A percentile compares a stretch with the other conserved stretches of the same genome.
These are phyloP conservation scores for Antennarius striatus DNA, from an alignment of 2,113 vertebrate genomes.

Conservation along the genomic window DNA sequence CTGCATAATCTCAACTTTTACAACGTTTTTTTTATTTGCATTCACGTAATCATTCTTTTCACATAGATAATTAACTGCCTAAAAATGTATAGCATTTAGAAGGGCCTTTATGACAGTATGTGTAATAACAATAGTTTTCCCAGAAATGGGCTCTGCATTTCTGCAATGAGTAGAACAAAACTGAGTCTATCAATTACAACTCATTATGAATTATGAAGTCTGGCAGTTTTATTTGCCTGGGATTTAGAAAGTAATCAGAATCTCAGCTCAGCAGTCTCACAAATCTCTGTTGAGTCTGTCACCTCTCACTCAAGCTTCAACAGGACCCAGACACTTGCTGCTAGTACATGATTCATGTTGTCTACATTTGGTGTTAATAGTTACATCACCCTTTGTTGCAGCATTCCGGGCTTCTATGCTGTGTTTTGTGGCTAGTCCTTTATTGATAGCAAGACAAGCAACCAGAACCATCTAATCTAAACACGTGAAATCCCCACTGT, in stretches of 20 bases:
- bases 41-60: constrained; percentile 54
- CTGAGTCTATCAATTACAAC: constrained; percentile 69
- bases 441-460: constrained; percentile 4
- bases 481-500: not conserved
- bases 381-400: constrained; percentile 5
- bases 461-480: not conserved
- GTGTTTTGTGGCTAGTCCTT: constrained; percentile 20
- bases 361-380: constrained; percentile 16
- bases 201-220: constrained; percentile 64
- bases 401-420: not conserved
- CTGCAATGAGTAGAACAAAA: constrained; percentile 62
- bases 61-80: constrained; percentile 62
- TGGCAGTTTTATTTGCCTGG: constrained; percentile 67
- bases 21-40: no score
- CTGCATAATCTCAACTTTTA: constrained; percentile 20
- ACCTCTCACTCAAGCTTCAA: constrained; percentile 45
- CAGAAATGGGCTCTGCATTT: constrained; percentile 48
- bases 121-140: constrained; percentile 40
- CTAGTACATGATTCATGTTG: constrained; percentile 40
- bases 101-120: constrained; percentile 56
- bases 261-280: constrained; percentile 24
- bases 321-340: constrained; percentile 14
- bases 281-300: constrained; percentile 13
- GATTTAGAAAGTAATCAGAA: constrained; percentile 53
- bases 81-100: constrained; percentile 41